Conservation (phyloP, 2,113 vertebrate genomes). For the Vanacampus margaritifer region DNA sequence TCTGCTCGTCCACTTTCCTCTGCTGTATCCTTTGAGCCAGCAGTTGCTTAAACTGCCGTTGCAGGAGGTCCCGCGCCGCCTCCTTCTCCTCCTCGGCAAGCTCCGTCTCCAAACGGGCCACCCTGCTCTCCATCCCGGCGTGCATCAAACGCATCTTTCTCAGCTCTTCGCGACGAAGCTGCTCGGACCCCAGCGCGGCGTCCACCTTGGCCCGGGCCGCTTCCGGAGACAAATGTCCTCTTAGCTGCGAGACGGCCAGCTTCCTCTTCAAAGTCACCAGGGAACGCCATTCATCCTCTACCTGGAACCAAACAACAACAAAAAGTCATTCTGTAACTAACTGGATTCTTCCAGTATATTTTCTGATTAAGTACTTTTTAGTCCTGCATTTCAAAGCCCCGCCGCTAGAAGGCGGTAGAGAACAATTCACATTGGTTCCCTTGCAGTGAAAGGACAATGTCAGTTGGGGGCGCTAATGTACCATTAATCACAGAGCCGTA, state of each 20-base stretch:
- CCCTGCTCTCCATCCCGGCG: conserved; percentile 71
- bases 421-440: too few species aligned
- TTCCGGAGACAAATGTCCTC: conserved; percentile 42
- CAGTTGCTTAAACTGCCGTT: conserved; percentile 72
- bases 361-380: too few species aligned
- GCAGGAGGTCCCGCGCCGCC: conserved; percentile 44
- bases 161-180: conserved; percentile 61
- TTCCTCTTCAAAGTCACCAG: conserved; percentile 66
- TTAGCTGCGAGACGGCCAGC: conserved; percentile 51
- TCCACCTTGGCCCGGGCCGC: conserved; percentile 57
- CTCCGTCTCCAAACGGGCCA: conserved; percentile 55
- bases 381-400: not conserved
- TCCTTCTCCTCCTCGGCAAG: conserved; percentile 61
- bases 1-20: conserved; percentile 60
- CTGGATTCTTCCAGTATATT: too few species aligned
- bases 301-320: conserved; percentile 22
- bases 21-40: conserved; percentile 76
- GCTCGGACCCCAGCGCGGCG: conserved; percentile 60
- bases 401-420: not conserved
- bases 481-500: too few species aligned
- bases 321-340: not conserved
- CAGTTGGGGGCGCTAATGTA: not conserved
- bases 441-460: not conserved
- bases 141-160: conserved; percentile 65
- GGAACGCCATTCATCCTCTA: conserved; percentile 63